Percentiles rank a stretch among this genome's conserved stretches.
Conservation (phyloP, 2,797 vertebrate species). For the Corythornis leucogaster region DNA sequence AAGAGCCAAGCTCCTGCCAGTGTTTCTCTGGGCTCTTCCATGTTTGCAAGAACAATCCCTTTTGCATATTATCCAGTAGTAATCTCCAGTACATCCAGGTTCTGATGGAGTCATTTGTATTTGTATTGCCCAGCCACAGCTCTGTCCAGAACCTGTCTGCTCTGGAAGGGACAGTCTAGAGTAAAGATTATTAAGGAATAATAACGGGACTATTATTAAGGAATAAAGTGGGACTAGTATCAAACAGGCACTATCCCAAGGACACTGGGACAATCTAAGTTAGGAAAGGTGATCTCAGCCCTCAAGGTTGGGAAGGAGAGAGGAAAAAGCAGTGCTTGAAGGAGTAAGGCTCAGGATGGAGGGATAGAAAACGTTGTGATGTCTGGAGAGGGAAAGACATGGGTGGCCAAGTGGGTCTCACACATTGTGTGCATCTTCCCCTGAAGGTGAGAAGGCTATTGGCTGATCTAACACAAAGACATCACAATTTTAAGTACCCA, state of each 20-base stretch:
- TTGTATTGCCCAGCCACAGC: not conserved
- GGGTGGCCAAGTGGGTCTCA: not conserved
- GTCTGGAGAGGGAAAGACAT: not conserved
- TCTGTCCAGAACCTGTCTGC: not conserved
- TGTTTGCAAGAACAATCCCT: not conserved
- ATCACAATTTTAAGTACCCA: not conserved
- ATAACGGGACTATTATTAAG: not conserved
- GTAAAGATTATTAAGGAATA: not conserved
- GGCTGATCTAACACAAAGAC: not conserved
- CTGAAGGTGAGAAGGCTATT: not conserved
- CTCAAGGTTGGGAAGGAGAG: not conserved
- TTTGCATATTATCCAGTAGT: not conserved
- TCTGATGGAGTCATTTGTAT: not conserved
- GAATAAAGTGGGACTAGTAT: not conserved
- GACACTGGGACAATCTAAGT: not conserved
- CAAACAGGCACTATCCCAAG: not conserved
- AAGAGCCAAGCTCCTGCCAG: no score
- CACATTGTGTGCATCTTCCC: not conserved
- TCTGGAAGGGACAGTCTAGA: not conserved
- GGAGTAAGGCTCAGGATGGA: not conserved
- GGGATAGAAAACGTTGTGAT: not conserved
- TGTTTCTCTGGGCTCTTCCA: not conserved
- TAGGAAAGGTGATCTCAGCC: not conserved
- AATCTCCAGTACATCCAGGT: not conserved
- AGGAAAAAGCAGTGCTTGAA: not conserved